These are phyloP conservation scores for Lynx canadensis DNA, from an alignment of 2,113 vertebrate species.

Conservation along the genomic window DNA sequence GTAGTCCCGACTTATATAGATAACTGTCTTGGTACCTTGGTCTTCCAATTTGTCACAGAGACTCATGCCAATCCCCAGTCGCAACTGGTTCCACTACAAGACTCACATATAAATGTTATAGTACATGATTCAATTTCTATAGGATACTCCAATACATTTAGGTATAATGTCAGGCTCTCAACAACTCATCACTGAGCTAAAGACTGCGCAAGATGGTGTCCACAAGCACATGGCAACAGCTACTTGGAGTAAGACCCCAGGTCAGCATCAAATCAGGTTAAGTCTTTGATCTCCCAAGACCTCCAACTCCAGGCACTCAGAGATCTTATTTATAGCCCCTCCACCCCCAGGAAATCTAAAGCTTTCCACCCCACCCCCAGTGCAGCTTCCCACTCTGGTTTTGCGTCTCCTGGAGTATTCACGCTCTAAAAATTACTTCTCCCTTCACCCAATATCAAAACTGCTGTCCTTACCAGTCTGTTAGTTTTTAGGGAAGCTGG, in stretches of 20 bases:
- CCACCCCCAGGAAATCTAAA: background rate
- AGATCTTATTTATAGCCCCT: background rate
- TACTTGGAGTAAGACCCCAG: background rate
- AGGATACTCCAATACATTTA: background rate
- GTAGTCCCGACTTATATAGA: background rate
- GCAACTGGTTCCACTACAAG: background rate
- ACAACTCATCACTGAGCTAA: background rate
- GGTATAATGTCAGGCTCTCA: background rate
- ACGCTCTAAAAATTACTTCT: background rate
- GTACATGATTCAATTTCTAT: background rate
- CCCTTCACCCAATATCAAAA: background rate
- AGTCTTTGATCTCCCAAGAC: background rate
- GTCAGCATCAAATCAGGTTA: background rate
- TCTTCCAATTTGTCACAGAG: background rate
- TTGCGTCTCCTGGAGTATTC: background rate
- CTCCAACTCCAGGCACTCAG: background rate
- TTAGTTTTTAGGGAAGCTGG: background rate
- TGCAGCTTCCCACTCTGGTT: background rate
- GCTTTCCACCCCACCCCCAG: background rate
- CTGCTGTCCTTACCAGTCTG: background rate
- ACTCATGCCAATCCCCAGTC: background rate
- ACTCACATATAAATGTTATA: background rate
- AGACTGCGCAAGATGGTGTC: background rate
- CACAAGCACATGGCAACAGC: background rate
- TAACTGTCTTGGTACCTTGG: background rate